These are phyloP conservation scores for Tetraodon nigroviridis DNA, from an alignment of 2,113 vertebrate species.

Conservation along the genomic window DNA sequence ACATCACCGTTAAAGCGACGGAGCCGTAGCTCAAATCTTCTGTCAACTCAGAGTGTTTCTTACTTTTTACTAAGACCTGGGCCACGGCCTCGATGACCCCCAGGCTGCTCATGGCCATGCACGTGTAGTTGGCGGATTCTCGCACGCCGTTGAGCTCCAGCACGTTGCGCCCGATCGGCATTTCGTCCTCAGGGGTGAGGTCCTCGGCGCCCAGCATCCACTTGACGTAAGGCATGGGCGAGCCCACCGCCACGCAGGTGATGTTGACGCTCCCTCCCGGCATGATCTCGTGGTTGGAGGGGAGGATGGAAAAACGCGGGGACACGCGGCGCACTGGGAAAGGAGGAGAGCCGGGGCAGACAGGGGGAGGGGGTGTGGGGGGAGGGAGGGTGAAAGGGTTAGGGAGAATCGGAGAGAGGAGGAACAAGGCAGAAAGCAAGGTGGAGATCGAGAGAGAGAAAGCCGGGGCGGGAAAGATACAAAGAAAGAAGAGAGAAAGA, in stretches of 20 bases:
- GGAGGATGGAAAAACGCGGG: slow-evolving; percentile 94
- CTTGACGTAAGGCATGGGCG: slow-evolving; percentile 97
- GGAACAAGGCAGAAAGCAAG: slow-evolving; percentile 22
- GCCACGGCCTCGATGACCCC: slow-evolving; percentile 93
- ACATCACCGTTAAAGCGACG: not conserved
- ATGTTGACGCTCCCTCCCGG: slow-evolving; percentile 96
- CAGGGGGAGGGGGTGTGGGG: slow-evolving; percentile 31
- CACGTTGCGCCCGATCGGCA: slow-evolving; percentile 95
- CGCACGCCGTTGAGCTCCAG: slow-evolving; percentile 92
- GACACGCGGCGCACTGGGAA: slow-evolving; percentile 92
- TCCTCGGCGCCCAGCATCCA: slow-evolving; percentile 97
- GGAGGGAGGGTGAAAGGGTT: slow-evolving; percentile 18
- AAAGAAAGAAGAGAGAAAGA: slow-evolving; percentile 57
- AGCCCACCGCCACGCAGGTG: slow-evolving; percentile 96
- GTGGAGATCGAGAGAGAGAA: slow-evolving; percentile 25
- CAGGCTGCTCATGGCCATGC: slow-evolving; percentile 97
- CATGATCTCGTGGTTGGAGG: slow-evolving; percentile 96
- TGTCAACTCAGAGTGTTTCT: slow-evolving; percentile 48
- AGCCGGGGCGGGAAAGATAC: slow-evolving; percentile 40
- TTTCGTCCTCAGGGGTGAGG: slow-evolving; percentile 93
- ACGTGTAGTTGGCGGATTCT: slow-evolving; percentile 97
- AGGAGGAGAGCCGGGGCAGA: slow-evolving; percentile 60
- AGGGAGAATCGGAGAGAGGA: slow-evolving; percentile 33
- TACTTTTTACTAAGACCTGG: slow-evolving; percentile 97
- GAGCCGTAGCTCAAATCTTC: not conserved